Percentiles rank a stretch among this genome's conserved stretches.
phyloP scores from a whole-genome alignment of 2,888 invertebrate species.

The Acrocyrtus sp. region DNA sequence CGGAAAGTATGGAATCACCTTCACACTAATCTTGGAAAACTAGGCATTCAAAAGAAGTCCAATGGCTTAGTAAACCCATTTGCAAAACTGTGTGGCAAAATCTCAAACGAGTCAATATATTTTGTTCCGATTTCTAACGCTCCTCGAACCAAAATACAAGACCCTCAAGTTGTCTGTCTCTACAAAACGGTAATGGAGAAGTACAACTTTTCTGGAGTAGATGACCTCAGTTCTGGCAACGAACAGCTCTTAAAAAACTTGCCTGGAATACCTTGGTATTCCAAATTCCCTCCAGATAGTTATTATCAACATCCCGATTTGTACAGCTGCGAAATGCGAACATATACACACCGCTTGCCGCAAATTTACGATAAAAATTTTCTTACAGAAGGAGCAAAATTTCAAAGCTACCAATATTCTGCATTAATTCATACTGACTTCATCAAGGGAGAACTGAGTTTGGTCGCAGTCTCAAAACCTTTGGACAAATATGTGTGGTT shows the following conservation, averaged over 20 bases:
- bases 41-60: not conserved
- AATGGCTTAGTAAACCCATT: slow-evolving; percentile 1
- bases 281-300: not conserved
- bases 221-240: not conserved
- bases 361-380: too few relatives aligned
- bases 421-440: slow-evolving; percentile 7
- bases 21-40: not conserved
- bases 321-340: not conserved
- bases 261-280: not conserved
- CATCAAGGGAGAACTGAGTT: slow-evolving; percentile 3
- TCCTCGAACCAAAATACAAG: not conserved
- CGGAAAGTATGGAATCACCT: slow-evolving; percentile 4
- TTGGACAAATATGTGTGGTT: slow-evolving; percentile 10
- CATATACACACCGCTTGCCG: not conserved
- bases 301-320: not conserved
- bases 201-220: slow-evolving; percentile 17
- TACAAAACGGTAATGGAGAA: slow-evolving; percentile 9
- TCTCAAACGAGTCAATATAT: not conserved
- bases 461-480: slow-evolving; percentile 7
- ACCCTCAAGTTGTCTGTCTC: slow-evolving; percentile 12
- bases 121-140: not conserved
- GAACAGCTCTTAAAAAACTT: too few relatives aligned
- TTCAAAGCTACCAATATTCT: slow-evolving; percentile 19
- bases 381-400: not conserved
- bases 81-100: not conserved